phyloP scores from a whole-genome alignment of 2,888 invertebrate genomes.

The Ophonus ardosiacus region DNA sequence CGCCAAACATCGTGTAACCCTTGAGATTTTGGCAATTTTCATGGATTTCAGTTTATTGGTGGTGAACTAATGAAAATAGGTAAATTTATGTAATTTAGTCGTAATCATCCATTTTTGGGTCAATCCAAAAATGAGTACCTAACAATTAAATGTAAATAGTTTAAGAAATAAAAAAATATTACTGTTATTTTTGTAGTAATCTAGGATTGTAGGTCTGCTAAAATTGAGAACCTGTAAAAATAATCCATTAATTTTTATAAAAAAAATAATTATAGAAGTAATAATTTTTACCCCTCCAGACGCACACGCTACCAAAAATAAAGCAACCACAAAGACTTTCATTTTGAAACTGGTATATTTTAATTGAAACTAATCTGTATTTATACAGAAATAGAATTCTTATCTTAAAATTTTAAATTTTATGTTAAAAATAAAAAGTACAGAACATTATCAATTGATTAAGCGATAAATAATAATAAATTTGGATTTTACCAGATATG shows the following conservation, averaged over 20 bases:
- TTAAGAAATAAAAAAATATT: not conserved
- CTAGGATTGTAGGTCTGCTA: not conserved
- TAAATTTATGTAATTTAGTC: too few relatives aligned
- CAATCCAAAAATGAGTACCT: too few relatives aligned
- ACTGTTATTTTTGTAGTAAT: constrained; percentile 14
- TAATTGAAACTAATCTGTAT: not conserved
- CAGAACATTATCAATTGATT: not conserved
- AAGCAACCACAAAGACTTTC: constrained; percentile 6
- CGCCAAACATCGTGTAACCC: too few relatives aligned
- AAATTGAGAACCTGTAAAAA: not conserved
- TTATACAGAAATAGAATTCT: constrained; percentile 3
- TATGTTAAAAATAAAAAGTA: not conserved
- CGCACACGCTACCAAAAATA: constrained; percentile 14
- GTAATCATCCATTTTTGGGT: too few relatives aligned
- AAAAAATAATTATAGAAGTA: not conserved
- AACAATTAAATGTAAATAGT: too few relatives aligned
- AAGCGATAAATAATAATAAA: not conserved
- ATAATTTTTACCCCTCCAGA: constrained; percentile 1
- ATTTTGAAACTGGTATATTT: not conserved
- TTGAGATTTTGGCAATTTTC: too few relatives aligned
- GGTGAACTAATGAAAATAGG: too few relatives aligned
- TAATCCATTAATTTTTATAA: not conserved
- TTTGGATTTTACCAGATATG: not conserved
- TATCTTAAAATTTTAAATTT: constrained; percentile 13
- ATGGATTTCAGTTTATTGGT: too few relatives aligned